Evolutionary conservation across 2,888 invertebrate species (phyloP).

Genomic region (Acrocyrtus sp.): DNA sequence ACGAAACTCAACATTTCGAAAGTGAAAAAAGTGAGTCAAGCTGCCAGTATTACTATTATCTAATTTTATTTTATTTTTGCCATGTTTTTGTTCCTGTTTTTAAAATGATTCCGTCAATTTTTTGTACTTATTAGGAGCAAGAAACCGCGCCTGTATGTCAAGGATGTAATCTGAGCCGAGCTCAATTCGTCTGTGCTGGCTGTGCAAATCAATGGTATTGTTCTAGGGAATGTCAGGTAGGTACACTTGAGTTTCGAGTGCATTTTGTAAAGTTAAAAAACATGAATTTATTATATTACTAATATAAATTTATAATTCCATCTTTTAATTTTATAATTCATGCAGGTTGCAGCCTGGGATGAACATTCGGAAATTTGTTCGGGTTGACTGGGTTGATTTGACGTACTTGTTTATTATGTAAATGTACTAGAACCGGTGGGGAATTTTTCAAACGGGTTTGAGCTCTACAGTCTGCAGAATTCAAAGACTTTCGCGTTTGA

Average conservation of each 20-base stretch:
- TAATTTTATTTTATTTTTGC: too few species aligned
- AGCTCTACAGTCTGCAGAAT: too few species aligned
- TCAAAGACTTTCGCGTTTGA: too few species aligned
- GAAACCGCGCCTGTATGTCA: slow-evolving; percentile 80
- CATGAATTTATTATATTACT: neutral
- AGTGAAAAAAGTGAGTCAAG: slow-evolving; percentile 46
- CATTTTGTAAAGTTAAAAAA: neutral
- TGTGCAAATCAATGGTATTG: slow-evolving; percentile 96
- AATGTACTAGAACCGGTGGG: too few species aligned
- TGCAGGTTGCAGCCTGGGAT: slow-evolving; percentile 86
- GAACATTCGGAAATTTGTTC: slow-evolving; percentile 87
- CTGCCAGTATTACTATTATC: too few species aligned
- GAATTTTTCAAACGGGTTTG: too few species aligned
- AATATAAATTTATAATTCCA: too few species aligned
- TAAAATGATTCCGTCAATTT: too few species aligned
- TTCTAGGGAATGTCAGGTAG: slow-evolving; percentile 91
- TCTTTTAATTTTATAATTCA: slow-evolving; percentile 61
- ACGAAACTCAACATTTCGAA: slow-evolving; percentile 27
- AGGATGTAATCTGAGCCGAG: slow-evolving; percentile 83
- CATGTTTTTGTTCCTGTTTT: too few species aligned
- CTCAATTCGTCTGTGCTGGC: slow-evolving; percentile 89
- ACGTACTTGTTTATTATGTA: too few species aligned
- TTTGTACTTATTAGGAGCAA: too few species aligned
- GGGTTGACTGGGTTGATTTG: too few species aligned
- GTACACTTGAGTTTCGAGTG: neutral